phyloP scores from a whole-genome alignment of 2,888 invertebrate species.

The Stratiomys singularior region DNA sequence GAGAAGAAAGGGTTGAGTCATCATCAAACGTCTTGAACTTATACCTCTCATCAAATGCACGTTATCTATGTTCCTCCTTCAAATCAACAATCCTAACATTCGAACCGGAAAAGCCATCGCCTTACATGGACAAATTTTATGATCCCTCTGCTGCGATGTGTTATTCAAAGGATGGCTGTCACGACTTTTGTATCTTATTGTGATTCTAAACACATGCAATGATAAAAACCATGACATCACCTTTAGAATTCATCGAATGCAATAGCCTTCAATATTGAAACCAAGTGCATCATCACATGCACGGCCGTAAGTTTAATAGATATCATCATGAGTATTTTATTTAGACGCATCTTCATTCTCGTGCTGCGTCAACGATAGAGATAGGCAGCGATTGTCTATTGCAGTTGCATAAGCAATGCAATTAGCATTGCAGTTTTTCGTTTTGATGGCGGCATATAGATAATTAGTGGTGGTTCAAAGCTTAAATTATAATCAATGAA shows the following conservation, averaged over 20 bases:
- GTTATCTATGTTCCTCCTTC: too few species aligned
- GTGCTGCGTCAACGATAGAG: background rate
- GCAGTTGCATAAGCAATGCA: background rate
- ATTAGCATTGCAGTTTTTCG: background rate
- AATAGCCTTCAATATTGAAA: background rate
- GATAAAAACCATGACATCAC: background rate
- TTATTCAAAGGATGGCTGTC: background rate
- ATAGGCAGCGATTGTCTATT: background rate
- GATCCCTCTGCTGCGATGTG: background rate
- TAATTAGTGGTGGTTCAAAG: too few species aligned
- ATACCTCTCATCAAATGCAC: too few species aligned
- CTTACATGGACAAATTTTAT: background rate
- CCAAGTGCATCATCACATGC: background rate
- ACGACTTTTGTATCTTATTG: background rate
- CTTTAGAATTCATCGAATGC: background rate
- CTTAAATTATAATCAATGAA: too few species aligned
- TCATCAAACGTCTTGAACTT: too few species aligned
- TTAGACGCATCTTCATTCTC: background rate
- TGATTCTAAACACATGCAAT: background rate
- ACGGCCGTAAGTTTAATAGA: background rate
- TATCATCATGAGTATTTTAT: constrained; percentile 2
- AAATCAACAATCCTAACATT: background rate
- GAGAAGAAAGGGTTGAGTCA: too few species aligned
- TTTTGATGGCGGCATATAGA: too few species aligned
- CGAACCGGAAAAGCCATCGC: background rate